These are phyloP conservation scores for Chrysopa pallens DNA, from an alignment of 1,140 invertebrate genomes.

Conservation along the genomic window DNA sequence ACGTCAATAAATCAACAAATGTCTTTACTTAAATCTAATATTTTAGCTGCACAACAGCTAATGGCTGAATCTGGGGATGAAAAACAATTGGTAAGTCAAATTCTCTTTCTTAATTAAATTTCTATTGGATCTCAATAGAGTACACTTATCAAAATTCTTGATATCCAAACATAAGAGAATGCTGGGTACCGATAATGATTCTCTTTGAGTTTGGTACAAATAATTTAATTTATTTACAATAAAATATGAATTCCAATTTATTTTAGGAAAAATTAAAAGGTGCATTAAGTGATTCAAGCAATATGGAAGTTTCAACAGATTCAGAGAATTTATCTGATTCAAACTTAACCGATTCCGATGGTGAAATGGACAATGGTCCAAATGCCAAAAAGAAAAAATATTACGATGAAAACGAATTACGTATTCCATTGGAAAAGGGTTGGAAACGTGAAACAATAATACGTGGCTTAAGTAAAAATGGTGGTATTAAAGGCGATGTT, in stretches of 20 bases:
- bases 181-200: no score
- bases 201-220: neutral
- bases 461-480: conserved; percentile 60
- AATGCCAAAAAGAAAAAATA: conserved; percentile 24
- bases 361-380: conserved; percentile 17
- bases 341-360: conserved; percentile 24
- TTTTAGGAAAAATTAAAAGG: conserved; percentile 29
- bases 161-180: no score
- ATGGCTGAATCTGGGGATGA: conserved; percentile 27
- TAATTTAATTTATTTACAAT: neutral
- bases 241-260: neutral
- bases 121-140: neutral
- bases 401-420: conserved; percentile 40
- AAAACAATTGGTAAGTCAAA: conserved; percentile 23
- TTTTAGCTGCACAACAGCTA: conserved; percentile 34
- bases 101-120: neutral
- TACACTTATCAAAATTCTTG: neutral
- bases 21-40: conserved; percentile 36
- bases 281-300: conserved; percentile 25
- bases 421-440: conserved; percentile 58
- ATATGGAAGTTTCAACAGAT: conserved; percentile 30
- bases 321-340: conserved; percentile 32
- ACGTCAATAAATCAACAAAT: conserved; percentile 37
- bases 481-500: conserved; percentile 69
- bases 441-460: conserved; percentile 85